These are phyloP conservation scores for Pandion haliaetus DNA, from an alignment of 2,113 vertebrate genomes.

Conservation along the genomic window DNA sequence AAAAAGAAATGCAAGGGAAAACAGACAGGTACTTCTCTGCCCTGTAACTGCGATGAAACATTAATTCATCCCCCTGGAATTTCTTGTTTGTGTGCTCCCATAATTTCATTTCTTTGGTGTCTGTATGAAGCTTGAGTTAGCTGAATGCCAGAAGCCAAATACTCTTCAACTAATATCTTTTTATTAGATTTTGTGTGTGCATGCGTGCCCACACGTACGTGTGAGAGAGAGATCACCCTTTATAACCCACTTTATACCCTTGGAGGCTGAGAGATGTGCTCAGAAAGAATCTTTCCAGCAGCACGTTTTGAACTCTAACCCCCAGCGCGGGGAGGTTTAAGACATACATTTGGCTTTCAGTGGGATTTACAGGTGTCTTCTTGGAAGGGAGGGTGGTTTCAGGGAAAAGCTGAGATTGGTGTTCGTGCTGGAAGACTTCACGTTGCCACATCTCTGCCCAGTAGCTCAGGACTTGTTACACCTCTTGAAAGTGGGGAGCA, in stretches of 20 bases:
- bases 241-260: background rate
- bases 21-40: background rate
- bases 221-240: constrained; percentile 18
- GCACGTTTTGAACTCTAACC: background rate
- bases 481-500: background rate
- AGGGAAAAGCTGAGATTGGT: fast-evolving
- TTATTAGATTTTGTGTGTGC: constrained; percentile 45
- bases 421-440: background rate
- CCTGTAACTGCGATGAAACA: background rate
- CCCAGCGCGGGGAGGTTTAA: background rate
- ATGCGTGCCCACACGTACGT: background rate
- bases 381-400: background rate
- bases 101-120: constrained; percentile 60
- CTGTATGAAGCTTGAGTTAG: constrained; percentile 40
- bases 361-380: background rate
- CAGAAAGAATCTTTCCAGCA: background rate
- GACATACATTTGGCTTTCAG: fast-evolving
- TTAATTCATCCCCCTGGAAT: constrained; percentile 54
- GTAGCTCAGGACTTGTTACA: background rate
- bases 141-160: constrained; percentile 46
- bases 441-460: fast-evolving
- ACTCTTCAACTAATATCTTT: constrained; percentile 41
- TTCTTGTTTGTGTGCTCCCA: constrained; percentile 47
- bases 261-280: background rate
- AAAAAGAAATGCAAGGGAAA: background rate